phyloP scores from a whole-genome alignment of 2,113 vertebrate species.

The Cottus gobio region DNA sequence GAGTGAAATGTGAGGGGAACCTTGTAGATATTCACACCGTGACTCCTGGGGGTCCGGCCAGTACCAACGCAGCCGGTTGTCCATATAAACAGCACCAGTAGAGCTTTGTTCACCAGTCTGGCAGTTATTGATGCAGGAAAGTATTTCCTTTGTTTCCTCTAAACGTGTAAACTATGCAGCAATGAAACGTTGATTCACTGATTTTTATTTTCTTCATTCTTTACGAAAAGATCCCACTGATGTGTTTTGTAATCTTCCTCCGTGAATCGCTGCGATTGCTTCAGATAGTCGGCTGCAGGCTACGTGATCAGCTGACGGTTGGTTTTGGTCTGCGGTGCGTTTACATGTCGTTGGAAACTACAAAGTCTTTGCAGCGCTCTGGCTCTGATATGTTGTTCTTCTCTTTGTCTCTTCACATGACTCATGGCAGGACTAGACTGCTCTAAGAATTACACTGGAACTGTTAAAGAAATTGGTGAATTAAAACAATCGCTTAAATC shows the following conservation, averaged over 20 bases:
- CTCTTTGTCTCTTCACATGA: not conserved
- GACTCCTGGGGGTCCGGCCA: too few species aligned
- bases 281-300: not conserved
- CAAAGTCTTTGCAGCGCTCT: not conserved
- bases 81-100: too few species aligned
- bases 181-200: not conserved
- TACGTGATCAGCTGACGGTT: not conserved
- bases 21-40: too few species aligned
- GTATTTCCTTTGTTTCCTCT: too few species aligned
- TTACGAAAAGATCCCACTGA: not conserved
- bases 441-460: not conserved
- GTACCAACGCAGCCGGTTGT: too few species aligned
- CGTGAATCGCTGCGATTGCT: not conserved
- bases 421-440: not conserved
- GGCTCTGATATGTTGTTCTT: not conserved
- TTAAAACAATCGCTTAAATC: not conserved
- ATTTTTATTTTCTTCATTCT: not conserved
- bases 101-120: too few species aligned
- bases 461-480: too few species aligned
- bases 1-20: too few species aligned
- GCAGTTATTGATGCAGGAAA: too few species aligned
- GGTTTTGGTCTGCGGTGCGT: not conserved
- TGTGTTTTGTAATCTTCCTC: not conserved
- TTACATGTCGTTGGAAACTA: not conserved
- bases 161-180: not conserved